phyloP scores from a whole-genome alignment of 2,113 vertebrate species.

The Verasper variegatus region DNA sequence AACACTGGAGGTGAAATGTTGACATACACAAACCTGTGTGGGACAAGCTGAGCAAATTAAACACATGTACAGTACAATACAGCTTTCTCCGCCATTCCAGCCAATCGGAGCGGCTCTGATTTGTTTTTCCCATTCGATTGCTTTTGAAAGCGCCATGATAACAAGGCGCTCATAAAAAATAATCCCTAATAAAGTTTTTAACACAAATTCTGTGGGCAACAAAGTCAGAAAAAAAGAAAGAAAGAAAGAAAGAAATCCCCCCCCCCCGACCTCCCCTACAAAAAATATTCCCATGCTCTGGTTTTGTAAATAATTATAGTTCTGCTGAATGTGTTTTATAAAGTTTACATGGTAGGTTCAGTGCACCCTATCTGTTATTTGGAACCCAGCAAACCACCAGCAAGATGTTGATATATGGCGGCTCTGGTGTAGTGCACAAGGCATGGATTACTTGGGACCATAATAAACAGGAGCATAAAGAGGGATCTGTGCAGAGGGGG shows the following conservation, averaged over 20 bases:
- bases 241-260: conserved; percentile 71
- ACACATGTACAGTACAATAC: conserved; percentile 13
- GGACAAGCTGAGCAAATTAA: conserved; percentile 44
- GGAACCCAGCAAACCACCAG: conserved; percentile 97
- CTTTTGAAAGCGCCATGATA: conserved; percentile 5
- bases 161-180: conserved; percentile 24
- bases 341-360: conserved; percentile 99
- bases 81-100: conserved; percentile 2
- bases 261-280: conserved; percentile 32
- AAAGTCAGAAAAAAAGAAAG: conserved; percentile 71
- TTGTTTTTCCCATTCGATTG: conserved; percentile 2
- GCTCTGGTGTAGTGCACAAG: conserved; percentile 92
- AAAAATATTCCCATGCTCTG: conserved; percentile 90
- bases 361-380: conserved; percentile 99
- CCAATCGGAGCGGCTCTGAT: background rate
- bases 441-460: conserved; percentile 93
- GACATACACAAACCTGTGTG: conserved; percentile 61
- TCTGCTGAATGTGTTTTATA: conserved; percentile 99
- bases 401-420: conserved; percentile 98
- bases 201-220: conserved; percentile 73
- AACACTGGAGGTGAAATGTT: conserved; percentile 67
- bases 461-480: conserved; percentile 99
- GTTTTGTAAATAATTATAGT: conserved; percentile 99
- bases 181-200: conserved; percentile 16
- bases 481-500: conserved; percentile 92